Evolutionary conservation across 2,888 invertebrate species (phyloP).

Genomic region (Zygaena filipendulae): DNA sequence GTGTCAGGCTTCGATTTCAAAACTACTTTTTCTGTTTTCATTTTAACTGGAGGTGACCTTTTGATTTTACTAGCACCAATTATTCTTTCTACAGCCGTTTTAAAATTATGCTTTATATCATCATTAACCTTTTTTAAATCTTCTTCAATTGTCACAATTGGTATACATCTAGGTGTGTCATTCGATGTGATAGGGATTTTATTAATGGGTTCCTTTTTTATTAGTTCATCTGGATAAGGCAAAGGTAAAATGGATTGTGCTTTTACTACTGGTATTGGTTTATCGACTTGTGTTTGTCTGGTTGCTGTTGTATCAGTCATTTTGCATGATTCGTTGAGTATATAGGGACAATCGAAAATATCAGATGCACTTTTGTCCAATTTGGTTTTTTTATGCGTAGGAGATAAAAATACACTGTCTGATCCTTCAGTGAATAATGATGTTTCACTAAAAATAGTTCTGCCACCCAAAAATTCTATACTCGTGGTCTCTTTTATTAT

Average conservation of each 20-base stretch:
- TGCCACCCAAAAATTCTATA: conserved; percentile 36
- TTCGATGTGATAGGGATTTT: too few relatives aligned
- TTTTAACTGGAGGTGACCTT: not conserved
- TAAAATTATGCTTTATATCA: conserved; percentile 44
- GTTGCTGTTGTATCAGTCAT: too few relatives aligned
- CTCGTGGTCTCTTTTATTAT: conserved; percentile 50
- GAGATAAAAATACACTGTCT: conserved; percentile 44
- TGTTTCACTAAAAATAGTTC: conserved; percentile 29
- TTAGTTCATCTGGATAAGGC: conserved; percentile 37
- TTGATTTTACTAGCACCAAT: conserved; percentile 25
- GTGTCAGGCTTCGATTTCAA: too few relatives aligned
- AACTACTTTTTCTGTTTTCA: too few relatives aligned
- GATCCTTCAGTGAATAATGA: conserved; percentile 45
- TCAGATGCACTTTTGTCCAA: too few relatives aligned
- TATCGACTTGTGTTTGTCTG: too few relatives aligned
- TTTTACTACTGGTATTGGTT: conserved; percentile 34
- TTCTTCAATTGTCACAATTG: conserved; percentile 34
- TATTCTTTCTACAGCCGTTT: conserved; percentile 48
- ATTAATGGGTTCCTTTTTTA: too few relatives aligned
- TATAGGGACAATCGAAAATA: too few relatives aligned
- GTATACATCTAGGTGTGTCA: too few relatives aligned
- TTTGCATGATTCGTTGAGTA: too few relatives aligned
- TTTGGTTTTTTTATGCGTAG: too few relatives aligned
- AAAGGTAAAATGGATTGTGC: conserved; percentile 40
- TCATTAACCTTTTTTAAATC: conserved; percentile 46